These are phyloP conservation scores for Crambe crambe DNA, from an alignment of 37 sponge, comb jelly and placozoan genomes.

Conservation along the genomic window DNA sequence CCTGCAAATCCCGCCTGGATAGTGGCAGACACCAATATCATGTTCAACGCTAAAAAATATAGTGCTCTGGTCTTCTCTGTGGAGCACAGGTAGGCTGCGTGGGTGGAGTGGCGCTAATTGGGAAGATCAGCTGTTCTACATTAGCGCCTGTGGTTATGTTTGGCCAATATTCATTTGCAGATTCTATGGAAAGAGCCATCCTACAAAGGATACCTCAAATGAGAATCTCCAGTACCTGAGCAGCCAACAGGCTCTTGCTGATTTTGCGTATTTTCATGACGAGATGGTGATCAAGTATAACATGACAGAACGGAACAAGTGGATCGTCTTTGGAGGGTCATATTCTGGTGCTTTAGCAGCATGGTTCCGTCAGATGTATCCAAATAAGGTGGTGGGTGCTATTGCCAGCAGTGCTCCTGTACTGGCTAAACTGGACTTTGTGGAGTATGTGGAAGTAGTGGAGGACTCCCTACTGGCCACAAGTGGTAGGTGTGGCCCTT, in stretches of 20 bases:
- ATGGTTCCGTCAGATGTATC: constrained; percentile 80
- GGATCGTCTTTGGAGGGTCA: constrained; percentile 90
- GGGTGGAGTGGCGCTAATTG: background rate
- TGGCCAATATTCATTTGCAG: constrained; percentile 23
- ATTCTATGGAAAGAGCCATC: constrained; percentile 90
- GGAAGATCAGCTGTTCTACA: background rate
- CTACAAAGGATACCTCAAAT: constrained; percentile 45
- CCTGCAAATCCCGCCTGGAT: constrained; percentile 71
- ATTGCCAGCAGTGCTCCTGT: constrained; percentile 89
- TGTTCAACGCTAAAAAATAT: constrained; percentile 67
- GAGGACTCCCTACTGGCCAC: constrained; percentile 59
- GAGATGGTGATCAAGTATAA: constrained; percentile 40
- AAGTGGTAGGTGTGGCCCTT: constrained; percentile 29
- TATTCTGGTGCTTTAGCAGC: constrained; percentile 85
- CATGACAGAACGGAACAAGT: constrained; percentile 51
- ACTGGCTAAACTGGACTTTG: constrained; percentile 66
- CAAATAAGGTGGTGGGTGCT: constrained; percentile 70
- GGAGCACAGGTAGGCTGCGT: constrained; percentile 71
- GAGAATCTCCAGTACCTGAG: constrained; percentile 67
- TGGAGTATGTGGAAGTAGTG: constrained; percentile 84
- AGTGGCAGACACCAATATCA: constrained; percentile 62
- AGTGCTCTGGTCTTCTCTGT: constrained; percentile 57
- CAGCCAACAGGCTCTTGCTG: constrained; percentile 88
- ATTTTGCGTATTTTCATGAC: constrained; percentile 63
- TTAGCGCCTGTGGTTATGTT: background rate